Conservation (phyloP, 2,113 vertebrate species). For the Amphilophus citrinellus region DNA sequence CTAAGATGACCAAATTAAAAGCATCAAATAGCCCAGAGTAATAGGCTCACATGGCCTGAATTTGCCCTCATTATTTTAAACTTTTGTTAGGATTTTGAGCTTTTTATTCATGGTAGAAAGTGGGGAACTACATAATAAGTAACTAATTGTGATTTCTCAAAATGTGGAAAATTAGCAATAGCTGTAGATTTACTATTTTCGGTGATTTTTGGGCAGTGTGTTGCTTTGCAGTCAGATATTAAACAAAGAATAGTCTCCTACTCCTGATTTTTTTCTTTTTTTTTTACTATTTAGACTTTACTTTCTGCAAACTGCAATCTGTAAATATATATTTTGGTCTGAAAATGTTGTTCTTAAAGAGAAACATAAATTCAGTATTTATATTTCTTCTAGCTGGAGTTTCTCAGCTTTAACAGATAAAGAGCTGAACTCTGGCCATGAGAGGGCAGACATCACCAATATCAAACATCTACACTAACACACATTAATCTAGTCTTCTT, state of each 20-base stretch:
- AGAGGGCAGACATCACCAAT: not conserved
- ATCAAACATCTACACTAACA: not conserved
- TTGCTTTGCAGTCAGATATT: not conserved
- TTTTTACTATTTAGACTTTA: not conserved
- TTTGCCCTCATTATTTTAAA: not conserved
- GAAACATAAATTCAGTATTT: not conserved
- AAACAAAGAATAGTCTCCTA: too few relatives aligned
- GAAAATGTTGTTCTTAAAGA: not conserved
- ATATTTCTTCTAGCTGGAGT: rapidly evolving
- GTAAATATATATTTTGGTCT: not conserved
- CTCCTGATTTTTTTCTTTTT: not conserved
- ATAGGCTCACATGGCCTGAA: too few relatives aligned
- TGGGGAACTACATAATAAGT: rapidly evolving
- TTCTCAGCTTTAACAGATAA: not conserved
- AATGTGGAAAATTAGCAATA: not conserved
- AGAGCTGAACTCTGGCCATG: not conserved
- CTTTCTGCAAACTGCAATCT: not conserved
- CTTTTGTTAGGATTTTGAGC: not conserved
- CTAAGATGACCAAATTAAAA: too few relatives aligned
- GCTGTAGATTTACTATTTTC: not conserved
- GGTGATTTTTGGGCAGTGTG: not conserved
- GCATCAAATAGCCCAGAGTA: too few relatives aligned
- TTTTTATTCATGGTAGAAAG: not conserved
- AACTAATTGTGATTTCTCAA: not conserved
- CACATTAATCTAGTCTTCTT: not conserved